Conservation (phyloP, 2,113 vertebrate genomes). For the Lycaon pictus region DNA sequence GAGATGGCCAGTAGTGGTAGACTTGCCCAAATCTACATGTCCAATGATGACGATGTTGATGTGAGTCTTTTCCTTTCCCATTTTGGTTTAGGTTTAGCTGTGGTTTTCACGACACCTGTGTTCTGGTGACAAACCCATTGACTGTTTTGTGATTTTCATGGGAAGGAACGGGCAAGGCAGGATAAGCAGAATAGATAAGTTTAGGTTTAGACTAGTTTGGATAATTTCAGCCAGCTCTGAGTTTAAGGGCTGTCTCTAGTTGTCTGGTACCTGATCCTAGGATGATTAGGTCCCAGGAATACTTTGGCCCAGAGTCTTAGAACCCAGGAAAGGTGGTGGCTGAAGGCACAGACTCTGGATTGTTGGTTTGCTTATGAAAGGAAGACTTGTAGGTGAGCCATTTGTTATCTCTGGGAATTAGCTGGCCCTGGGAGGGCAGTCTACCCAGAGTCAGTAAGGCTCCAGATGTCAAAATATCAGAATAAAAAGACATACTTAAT, state of each 20-base stretch:
- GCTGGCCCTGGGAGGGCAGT: neutral
- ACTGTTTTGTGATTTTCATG: neutral
- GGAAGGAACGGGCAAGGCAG: neutral
- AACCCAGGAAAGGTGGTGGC: neutral
- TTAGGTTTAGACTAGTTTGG: neutral
- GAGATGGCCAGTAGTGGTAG: too few relatives aligned
- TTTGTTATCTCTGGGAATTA: neutral
- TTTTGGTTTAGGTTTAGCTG: too few relatives aligned
- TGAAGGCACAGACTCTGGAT: neutral
- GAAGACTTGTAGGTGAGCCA: neutral
- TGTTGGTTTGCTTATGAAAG: neutral
- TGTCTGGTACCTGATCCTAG: neutral
- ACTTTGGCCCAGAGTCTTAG: neutral
- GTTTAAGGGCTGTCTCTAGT: neutral
- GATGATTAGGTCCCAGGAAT: neutral
- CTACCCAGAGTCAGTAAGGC: neutral
- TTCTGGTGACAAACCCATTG: too few relatives aligned
- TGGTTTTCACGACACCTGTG: too few relatives aligned
- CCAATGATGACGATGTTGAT: too few relatives aligned
- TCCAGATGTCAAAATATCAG: neutral
- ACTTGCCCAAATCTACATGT: too few relatives aligned
- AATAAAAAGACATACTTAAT: neutral
- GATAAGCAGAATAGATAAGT: neutral
- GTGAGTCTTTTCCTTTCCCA: too few relatives aligned
- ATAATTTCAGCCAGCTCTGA: neutral